Evolutionary conservation across 2,888 invertebrate species (phyloP).

Genomic region (Lathronympha strigana): DNA sequence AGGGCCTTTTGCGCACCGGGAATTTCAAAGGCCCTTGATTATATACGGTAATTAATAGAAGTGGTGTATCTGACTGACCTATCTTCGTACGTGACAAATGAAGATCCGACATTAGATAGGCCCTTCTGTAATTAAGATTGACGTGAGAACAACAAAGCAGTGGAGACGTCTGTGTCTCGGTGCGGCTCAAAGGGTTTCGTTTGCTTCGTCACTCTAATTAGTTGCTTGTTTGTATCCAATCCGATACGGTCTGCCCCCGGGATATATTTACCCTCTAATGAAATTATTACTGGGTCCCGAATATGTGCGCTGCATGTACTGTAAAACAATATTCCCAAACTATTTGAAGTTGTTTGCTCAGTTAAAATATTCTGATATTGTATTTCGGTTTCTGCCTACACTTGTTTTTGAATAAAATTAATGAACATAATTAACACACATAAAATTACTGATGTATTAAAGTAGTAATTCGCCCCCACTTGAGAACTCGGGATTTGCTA

Average conservation of each 20-base stretch:
- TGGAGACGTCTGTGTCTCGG: conserved; percentile 40
- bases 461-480: too few relatives aligned
- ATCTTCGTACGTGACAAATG: conserved; percentile 52
- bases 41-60: conserved; percentile 51
- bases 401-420: background rate
- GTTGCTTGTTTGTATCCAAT: conserved; percentile 36
- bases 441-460: too few relatives aligned
- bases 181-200: conserved; percentile 26
- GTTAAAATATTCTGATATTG: background rate
- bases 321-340: conserved; percentile 16
- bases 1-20: conserved; percentile 34
- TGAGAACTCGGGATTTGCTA: too few relatives aligned
- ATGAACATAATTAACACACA: too few relatives aligned
- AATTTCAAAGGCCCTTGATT: conserved; percentile 41
- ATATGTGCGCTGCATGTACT: conserved; percentile 9
- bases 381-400: background rate
- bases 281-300: conserved; percentile 21
- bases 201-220: conserved; percentile 33
- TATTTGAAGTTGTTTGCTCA: conserved; percentile 5
- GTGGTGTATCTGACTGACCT: conserved; percentile 51
- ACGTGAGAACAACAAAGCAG: conserved; percentile 47
- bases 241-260: background rate
- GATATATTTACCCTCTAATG: conserved; percentile 26
- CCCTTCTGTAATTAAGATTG: conserved; percentile 51
- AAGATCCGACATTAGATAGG: conserved; percentile 53